Conservation (phyloP, 2,888 invertebrate species). For the Copidosoma aretas region DNA sequence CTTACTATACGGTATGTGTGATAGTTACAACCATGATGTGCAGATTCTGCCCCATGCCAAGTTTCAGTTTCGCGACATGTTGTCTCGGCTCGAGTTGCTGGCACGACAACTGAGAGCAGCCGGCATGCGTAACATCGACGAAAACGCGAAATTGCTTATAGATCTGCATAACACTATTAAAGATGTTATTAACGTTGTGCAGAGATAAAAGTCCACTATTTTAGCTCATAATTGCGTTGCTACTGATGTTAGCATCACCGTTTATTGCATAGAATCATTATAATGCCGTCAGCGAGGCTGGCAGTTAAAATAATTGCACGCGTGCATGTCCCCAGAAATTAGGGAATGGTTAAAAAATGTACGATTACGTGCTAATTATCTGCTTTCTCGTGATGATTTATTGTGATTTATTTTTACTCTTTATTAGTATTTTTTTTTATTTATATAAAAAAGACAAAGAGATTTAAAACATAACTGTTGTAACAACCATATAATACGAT, state of each 20-base stretch:
- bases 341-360: slow-evolving; percentile 15
- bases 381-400: slow-evolving; percentile 31
- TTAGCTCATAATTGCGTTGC: not conserved
- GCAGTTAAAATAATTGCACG: not conserved
- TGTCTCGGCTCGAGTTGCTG: slow-evolving; percentile 74
- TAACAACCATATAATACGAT: slow-evolving; percentile 31
- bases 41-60: slow-evolving; percentile 85
- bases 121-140: slow-evolving; percentile 73
- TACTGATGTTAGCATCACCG: not conserved
- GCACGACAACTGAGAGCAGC: slow-evolving; percentile 74
- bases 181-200: slow-evolving; percentile 78
- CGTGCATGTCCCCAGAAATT: slow-evolving; percentile 19
- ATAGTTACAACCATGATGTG: slow-evolving; percentile 80
- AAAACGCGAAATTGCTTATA: slow-evolving; percentile 72
- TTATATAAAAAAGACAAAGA: slow-evolving; percentile 4
- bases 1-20: slow-evolving; percentile 81
- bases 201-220: slow-evolving; percentile 63
- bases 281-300: slow-evolving; percentile 2
- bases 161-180: slow-evolving; percentile 77
- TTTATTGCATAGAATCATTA: not conserved
- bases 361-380: slow-evolving; percentile 9
- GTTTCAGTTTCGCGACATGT: slow-evolving; percentile 82
- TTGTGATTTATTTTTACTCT: no score
- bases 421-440: slow-evolving; percentile 16
- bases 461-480: slow-evolving; percentile 18